Percentiles rank a stretch among this genome's conserved stretches.
phyloP scores from a whole-genome alignment of 2,113 vertebrate genomes.

The Rattus norvegicus region DNA sequence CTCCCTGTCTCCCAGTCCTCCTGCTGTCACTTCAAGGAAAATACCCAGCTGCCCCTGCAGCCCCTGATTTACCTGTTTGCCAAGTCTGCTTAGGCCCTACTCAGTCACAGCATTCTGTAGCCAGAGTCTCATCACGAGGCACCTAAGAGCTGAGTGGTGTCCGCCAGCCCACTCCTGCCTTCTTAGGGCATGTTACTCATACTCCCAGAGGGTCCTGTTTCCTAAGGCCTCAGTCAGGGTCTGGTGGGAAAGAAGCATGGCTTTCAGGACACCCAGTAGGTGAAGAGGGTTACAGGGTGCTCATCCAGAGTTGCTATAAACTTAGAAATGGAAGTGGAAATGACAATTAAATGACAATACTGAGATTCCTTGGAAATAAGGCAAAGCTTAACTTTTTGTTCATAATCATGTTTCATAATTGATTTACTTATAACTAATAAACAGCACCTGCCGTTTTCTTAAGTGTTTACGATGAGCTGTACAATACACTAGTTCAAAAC shows the following conservation, averaged over 20 bases:
- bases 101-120: conserved; percentile 68
- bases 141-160: conserved; percentile 87
- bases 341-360: background rate
- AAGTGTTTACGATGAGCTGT: background rate
- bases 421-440: background rate
- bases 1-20: background rate
- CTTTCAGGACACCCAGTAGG: conserved; percentile 81
- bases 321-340: conserved; percentile 22
- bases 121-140: conserved; percentile 88
- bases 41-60: background rate
- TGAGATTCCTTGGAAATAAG: conserved; percentile 23
- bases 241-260: conserved; percentile 81
- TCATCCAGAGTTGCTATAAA: background rate
- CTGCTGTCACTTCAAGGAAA: conserved; percentile 65
- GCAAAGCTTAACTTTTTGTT: background rate
- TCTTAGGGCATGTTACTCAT: conserved; percentile 91
- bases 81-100: background rate
- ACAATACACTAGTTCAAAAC: background rate
- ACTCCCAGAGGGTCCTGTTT: conserved; percentile 86
- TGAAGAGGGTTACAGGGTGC: conserved; percentile 24
- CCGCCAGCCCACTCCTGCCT: conserved; percentile 89
- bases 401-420: background rate
- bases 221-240: conserved; percentile 81
- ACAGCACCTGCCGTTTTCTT: conserved; percentile 8
- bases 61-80: conserved; percentile 31